Base-by-base conservation (phyloP, 1,140 invertebrate species). In the Heliconius eleuchia region DNA sequence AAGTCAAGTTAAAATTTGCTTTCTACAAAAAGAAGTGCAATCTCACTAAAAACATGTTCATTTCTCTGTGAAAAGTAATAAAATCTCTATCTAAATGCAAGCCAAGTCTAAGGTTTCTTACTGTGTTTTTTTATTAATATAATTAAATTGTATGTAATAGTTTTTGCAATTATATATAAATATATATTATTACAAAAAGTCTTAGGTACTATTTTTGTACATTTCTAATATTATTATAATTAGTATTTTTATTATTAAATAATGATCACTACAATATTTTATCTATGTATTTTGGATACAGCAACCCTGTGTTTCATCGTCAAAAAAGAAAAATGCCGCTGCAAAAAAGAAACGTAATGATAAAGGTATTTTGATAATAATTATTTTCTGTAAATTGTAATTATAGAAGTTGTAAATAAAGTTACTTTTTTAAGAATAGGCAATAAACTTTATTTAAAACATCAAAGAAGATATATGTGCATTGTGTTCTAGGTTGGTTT, bases 251-350 rank as follows among this genome's bases (percentile, higher is more conserved):
- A 34, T 66, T 18, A 66, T 66, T 27, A 66, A 66, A 30, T 27
- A 27, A 66, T 66, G 16, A 46, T 46, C 42, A 30, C 27, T 66
- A 23, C 4, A 3, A 11, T 66, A 66, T 66, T 66, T 66, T 60
- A 66, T 66, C 60, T 66, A 66, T 66, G 60, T 66, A 66, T 50
- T 37, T 72, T 78, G 30, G 27, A 42, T 37, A 80, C 86, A 86
- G 91, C 82, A 92, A 91, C 83, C 87, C 84, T 80, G 55, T 71
- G 77, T 86, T 80, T 84, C 82, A 70, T 91, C 87, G 89, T 92
- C 90, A 93, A 92, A 94, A 93, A 94, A 94, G 91, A 92, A 95
- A 95, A 95, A 95, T 95, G 94, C 94, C 93, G 93, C 93, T 95
- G 93, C 93, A 91, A 92, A 94, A 89, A 91, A 91, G 92, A 91